These are phyloP conservation scores for Pristis pectinata DNA, from an alignment of 2,797 vertebrate genomes.

Conservation along the genomic window DNA sequence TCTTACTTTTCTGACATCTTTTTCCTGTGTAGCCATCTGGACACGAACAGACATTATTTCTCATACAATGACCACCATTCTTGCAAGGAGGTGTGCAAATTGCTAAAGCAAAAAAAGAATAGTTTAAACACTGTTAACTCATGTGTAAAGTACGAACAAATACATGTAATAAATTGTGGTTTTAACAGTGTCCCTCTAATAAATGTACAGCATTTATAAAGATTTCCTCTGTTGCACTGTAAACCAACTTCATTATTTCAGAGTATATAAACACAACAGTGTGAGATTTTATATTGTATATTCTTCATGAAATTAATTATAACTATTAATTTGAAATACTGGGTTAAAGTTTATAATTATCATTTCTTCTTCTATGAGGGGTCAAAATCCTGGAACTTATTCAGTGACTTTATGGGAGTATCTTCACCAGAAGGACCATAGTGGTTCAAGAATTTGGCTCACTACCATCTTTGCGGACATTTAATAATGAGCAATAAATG, in stretches of 20 bases:
- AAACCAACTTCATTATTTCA: background rate
- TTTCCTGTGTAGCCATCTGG: constrained; percentile 74
- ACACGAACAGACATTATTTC: constrained; percentile 81
- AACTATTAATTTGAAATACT: no score
- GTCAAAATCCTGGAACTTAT: no score
- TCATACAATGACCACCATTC: constrained; percentile 81
- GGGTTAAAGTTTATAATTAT: no score
- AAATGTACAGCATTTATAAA: background rate
- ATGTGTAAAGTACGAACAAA: background rate
- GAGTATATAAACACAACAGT: background rate
- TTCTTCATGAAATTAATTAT: background rate
- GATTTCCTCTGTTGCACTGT: background rate
- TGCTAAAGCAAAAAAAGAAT: constrained; percentile 58
- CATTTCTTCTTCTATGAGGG: no score
- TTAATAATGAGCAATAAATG: no score
- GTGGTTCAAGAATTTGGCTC: no score
- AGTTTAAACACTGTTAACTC: background rate
- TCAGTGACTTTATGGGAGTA: no score
- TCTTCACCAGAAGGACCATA: no score
- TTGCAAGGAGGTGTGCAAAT: constrained; percentile 84
- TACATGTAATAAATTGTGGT: background rate
- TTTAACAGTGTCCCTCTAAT: background rate
- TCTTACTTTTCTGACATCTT: constrained; percentile 84
- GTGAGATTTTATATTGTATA: background rate
- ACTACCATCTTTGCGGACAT: no score